Conservation (phyloP, 1,140 invertebrate species). For the Aphelenchoides fujianensis region DNA sequence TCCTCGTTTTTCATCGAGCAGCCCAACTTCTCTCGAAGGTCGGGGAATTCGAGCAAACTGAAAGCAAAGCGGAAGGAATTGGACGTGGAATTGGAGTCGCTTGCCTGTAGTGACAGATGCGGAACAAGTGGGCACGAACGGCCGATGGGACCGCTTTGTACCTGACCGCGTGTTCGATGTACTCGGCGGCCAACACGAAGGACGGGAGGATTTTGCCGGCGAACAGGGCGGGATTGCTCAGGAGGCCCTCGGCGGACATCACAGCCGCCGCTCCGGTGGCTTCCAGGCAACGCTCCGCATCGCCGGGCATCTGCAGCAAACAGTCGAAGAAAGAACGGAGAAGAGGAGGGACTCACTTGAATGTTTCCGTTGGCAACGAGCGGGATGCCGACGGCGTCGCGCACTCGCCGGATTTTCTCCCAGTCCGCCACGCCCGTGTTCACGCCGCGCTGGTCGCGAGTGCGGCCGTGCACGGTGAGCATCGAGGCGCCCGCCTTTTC, state of each 20-base stretch:
- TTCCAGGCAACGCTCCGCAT: slow-evolving; percentile 79
- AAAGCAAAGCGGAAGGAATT: too few species aligned
- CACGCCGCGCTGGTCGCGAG: slow-evolving; percentile 88
- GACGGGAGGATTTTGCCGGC: slow-evolving; percentile 62
- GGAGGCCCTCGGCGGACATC: slow-evolving; percentile 78
- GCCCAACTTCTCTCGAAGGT: slow-evolving; percentile 74
- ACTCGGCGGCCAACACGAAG: slow-evolving; percentile 85
- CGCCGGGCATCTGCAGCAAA: slow-evolving; percentile 69
- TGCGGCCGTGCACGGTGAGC: slow-evolving; percentile 90
- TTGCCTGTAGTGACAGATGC: slow-evolving; percentile 91
- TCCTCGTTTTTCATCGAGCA: too few species aligned
- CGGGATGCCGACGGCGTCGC: slow-evolving; percentile 81
- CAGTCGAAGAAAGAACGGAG: not conserved
- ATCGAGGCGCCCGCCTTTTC: slow-evolving; percentile 83
- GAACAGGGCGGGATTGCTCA: slow-evolving; percentile 91
- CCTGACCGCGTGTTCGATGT: slow-evolving; percentile 76
- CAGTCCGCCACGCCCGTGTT: slow-evolving; percentile 90
- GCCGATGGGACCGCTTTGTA: slow-evolving; percentile 86
- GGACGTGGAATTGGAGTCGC: too few species aligned
- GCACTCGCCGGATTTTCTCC: slow-evolving; percentile 85
- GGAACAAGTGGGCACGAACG: slow-evolving; percentile 90
- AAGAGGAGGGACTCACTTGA: slow-evolving; percentile 68
- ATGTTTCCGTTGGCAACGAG: slow-evolving; percentile 98
- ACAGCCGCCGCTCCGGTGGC: slow-evolving; percentile 80
- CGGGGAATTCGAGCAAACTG: slow-evolving; percentile 75